phyloP scores from a whole-genome alignment of 2,888 invertebrate species.

The Cistogaster globosa region DNA sequence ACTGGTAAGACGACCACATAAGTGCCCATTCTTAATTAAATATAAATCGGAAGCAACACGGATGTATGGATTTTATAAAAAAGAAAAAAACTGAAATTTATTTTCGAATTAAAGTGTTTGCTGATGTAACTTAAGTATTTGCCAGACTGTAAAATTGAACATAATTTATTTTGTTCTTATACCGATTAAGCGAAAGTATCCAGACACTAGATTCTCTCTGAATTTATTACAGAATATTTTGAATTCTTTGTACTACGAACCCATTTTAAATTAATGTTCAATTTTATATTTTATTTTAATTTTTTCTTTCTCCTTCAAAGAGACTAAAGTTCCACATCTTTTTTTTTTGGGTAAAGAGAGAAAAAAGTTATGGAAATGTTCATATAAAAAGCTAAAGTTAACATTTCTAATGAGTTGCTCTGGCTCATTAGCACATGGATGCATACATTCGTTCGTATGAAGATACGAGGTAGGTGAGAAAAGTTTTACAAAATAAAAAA shows the following conservation, averaged over 20 bases:
- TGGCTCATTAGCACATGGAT: constrained; percentile 50
- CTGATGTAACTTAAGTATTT: constrained; percentile 18
- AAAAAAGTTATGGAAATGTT: background rate
- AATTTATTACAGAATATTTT: constrained; percentile 14
- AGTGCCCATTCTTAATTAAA: constrained; percentile 54
- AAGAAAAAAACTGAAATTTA: constrained; percentile 21
- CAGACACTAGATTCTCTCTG: background rate
- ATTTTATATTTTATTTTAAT: background rate
- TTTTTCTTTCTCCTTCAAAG: background rate
- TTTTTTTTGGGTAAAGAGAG: background rate
- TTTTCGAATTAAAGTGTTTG: constrained; percentile 20
- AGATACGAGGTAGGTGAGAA: background rate
- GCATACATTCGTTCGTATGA: background rate
- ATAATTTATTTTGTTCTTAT: constrained; percentile 57
- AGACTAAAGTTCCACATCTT: constrained; percentile 3
- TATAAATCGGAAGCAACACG: constrained; percentile 59
- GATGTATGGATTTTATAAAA: constrained; percentile 36
- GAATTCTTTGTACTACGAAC: constrained; percentile 38
- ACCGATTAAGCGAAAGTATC: constrained; percentile 4
- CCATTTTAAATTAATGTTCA: constrained; percentile 27
- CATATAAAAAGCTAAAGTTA: constrained; percentile 31
- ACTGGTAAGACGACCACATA: constrained; percentile 62
- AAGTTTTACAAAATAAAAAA: background rate
- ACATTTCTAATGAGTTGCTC: constrained; percentile 53
- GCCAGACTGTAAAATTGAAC: constrained; percentile 60